Evolutionary conservation across 2,113 vertebrate genomes (phyloP).

Genomic region (Grantiella picta): DNA sequence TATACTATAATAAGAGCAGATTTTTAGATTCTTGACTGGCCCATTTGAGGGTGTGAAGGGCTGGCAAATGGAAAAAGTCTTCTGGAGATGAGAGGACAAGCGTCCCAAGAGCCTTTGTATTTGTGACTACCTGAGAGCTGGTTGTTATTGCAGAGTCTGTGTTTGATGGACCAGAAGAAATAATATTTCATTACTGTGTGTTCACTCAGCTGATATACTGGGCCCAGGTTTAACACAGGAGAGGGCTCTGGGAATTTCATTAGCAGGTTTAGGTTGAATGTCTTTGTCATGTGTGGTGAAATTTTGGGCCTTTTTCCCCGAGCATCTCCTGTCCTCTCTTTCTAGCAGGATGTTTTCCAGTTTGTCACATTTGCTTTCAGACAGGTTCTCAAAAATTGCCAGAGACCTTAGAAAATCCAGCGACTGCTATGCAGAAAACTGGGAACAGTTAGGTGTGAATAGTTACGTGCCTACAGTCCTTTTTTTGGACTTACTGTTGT

Average conservation of each 20-base stretch:
- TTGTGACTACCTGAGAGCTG: background rate
- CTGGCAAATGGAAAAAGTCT: background rate
- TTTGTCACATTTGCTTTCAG: background rate
- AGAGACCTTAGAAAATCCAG: background rate
- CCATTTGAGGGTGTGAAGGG: background rate
- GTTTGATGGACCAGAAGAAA: background rate
- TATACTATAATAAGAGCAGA: background rate
- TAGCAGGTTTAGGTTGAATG: background rate
- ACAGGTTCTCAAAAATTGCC: background rate
- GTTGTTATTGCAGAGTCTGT: background rate
- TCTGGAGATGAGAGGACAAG: background rate
- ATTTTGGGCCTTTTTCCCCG: background rate
- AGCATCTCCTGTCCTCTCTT: background rate
- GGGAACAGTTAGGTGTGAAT: background rate
- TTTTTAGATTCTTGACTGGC: background rate
- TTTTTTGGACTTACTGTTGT: background rate
- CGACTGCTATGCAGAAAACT: background rate
- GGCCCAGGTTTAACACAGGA: background rate
- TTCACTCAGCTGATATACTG: background rate
- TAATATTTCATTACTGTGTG: fast-evolving
- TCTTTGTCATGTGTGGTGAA: background rate
- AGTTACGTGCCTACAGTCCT: background rate
- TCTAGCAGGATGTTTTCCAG: background rate
- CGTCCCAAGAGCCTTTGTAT: background rate
- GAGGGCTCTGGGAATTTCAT: background rate